Base-by-base conservation (phyloP, 2,888 invertebrate genomes). In the Melipona bicolor region DNA sequence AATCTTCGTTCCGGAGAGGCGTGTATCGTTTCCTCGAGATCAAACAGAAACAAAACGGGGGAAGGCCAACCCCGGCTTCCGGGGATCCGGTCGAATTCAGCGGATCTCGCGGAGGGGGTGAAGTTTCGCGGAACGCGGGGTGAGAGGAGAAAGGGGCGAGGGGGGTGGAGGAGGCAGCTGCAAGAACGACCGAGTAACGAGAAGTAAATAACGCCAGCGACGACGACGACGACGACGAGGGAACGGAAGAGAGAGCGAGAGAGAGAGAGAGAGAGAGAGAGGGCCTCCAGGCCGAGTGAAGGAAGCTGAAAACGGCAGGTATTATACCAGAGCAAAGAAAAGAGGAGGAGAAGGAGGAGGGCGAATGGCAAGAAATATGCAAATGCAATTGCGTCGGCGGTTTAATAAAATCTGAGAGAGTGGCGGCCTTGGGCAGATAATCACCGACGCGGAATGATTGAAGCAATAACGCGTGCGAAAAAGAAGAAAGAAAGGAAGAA, bases 351-450 rank as follows among this genome's bases (percentile, higher is more conserved):
- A 77, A 70, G 61, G 82, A 61, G 11, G 82, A 61, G 54, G 21
- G 2, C 67, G 64, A 43, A 64, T 24, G 69, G 59, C 49, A 77
- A 83, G 83, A 83, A 83, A 65, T 83, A 83, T 83, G 83, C 83
- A 83, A 83, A 83, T 83, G 72, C 70, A 65, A 73, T 83, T 83
- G 83, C 73, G 64, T 64, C 84, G 83, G 77, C 59, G 73, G 83
- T 83, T 83, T 83, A 83, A 83, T 77, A 77, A 83, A 83, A 83
- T 83, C 83, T 59, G 62, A 61, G 59, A 52, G 77, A 61, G 65
- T 59, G 64, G 43, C 54, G 32, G 65, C 27, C 15, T 15, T 32
- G 32, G 52, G 50, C 43, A 36, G 84, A 83, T 83, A 83, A 83
- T 83, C 83, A 70, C 69, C 71, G 32, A 62, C 62, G 49, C 65